These are phyloP conservation scores for Phylloscopus trochiloides DNA, from an alignment of 2,113 vertebrate species.

Conservation along the genomic window DNA sequence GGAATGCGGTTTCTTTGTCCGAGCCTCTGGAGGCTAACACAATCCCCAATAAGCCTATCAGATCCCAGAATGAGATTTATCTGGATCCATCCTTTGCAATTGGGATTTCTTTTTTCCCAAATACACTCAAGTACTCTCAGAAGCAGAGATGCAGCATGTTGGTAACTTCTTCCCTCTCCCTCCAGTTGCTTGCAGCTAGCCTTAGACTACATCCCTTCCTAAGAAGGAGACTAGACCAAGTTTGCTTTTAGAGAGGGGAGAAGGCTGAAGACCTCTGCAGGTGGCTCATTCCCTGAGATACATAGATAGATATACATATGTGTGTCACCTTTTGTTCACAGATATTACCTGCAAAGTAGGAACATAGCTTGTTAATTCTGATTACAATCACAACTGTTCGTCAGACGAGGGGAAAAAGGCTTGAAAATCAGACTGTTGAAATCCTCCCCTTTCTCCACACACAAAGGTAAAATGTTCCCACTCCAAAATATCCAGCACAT, in stretches of 20 bases:
- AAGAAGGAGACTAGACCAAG: neutral
- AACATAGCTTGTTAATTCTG: neutral
- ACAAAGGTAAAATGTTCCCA: neutral
- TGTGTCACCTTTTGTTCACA: neutral
- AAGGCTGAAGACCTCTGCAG: neutral
- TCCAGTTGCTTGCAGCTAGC: neutral
- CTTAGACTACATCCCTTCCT: neutral
- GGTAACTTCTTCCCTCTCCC: neutral
- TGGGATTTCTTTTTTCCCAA: neutral
- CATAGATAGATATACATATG: neutral
- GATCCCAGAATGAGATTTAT: neutral
- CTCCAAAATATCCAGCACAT: neutral
- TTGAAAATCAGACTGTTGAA: neutral
- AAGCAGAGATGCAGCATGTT: neutral
- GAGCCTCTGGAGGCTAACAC: neutral
- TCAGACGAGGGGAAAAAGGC: neutral
- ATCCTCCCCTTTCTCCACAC: neutral
- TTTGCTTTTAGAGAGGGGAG: neutral
- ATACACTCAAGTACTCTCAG: neutral
- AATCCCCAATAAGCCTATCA: neutral
- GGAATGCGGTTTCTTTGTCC: neutral
- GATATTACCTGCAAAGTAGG: neutral
- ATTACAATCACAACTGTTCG: neutral
- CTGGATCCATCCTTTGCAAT: neutral
- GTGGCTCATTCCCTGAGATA: neutral